Base-by-base conservation (phyloP, 2,888 invertebrate genomes). In the Calameuta filiformis region DNA sequence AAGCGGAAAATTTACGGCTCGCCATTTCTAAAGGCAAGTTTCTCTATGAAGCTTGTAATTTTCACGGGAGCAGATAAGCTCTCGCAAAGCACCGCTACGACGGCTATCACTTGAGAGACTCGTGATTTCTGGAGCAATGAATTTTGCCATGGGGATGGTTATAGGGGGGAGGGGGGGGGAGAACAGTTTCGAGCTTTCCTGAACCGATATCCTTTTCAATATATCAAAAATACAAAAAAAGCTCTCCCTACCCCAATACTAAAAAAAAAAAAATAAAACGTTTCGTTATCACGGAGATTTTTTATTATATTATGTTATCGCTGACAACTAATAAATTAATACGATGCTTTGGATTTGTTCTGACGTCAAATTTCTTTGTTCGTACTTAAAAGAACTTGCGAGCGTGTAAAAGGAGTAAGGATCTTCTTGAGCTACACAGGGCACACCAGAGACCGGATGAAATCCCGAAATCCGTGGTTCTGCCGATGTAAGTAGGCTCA, bases 51-150 rank as follows among this genome's bases (percentile, higher is more conserved):
- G 85, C 83, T 85, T 85, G 86, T 85, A 86, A 88, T 87, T 87
- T 85, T 83, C 81, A 85, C 83, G 83, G 83, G 56, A 79, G 82
- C 79, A 84, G 85, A 87, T 88, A 87, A 88, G 85, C 85, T 76
- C 79, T 74, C 75, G 77, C 76, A 80, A 56, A 81, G 79, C 77
- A 79, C 69, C 77, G 71, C 76, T 75, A 75, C 56, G 76, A 56
- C 71, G 77, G 80, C 78, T 79, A 81, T 80, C 73, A 75, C 81
- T 75, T 76, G 76, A 79, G 79, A 82, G 81, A 81, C 76, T 79
- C 80, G 81, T 79, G 84, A 81, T 82, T 81, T 81, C 80, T 79
- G 73, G 77, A 76, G 79, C 75, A 75, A 56, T 76, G 78, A 78
- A 73, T 73, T 68, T 68, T 76, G 69, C 56, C 68, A 73, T 73